Evolutionary conservation across 2,113 vertebrate species (phyloP), one percentile per base, ranked within the genome.

Genomic region (Struthio camelus): DNA sequence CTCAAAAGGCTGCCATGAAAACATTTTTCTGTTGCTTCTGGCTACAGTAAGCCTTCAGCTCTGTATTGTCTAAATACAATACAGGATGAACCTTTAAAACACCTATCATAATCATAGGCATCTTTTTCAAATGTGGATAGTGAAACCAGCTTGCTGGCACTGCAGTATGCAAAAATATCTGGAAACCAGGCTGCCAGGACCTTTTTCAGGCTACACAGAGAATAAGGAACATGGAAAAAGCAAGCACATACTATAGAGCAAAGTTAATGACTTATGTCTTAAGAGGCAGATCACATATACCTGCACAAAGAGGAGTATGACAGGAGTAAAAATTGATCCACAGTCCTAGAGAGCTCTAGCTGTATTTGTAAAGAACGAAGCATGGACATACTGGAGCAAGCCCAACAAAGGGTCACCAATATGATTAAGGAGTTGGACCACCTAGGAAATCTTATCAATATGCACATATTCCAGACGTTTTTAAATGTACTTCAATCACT

Each of bases 201-300:
- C 83, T 92, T 86, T 78, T 18, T 48, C 59, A 84, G 82, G 85
- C 72, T 71, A 42, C 25, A 78, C 2, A 66, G 50, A 80, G 76
- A 78, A 73, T 27, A 80, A 91, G 25, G 36, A 86, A 82, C 14
- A 53, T 3, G 36, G 36, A 7, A 19, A 92, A 95, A 51, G 15
- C 44, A 25, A 92, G 23, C 22, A 46, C 40, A 36, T 1, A 1
- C 73, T 72, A 80, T 85, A 88, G 28, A 46, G 20, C 28, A 67
- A 30, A 9, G 40, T 28, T 19, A 48, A 48, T 44, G 17, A 67
- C 42, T 67, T 67, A 44, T 25, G 38, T 44, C 32, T 91, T 64
- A 86, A 92, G 61, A 84, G n/a, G 69, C 54, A 78, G 76, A 75
- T 92, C 77, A 84, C 87, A 91, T 9, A 66, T 15, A 79, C 46